Evolutionary conservation across 1,140 invertebrate species (phyloP).

Genomic region (Aleiodes sp.): DNA sequence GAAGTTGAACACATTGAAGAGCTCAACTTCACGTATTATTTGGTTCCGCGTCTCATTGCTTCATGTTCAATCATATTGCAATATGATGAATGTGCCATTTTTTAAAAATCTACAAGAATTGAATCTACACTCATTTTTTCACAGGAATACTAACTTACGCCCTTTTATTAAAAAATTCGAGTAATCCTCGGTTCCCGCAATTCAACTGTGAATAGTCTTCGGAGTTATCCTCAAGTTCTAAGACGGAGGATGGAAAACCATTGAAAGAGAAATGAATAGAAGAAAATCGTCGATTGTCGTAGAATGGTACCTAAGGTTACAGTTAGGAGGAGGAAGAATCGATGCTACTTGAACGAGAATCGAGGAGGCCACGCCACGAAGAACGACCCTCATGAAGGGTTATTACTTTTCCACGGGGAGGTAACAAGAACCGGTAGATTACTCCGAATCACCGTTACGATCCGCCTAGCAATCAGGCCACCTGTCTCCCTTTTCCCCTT

Average conservation of each 20-base stretch:
- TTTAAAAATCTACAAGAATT: no score
- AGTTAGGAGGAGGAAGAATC: conserved; percentile 25
- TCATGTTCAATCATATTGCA: no score
- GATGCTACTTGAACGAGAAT: conserved; percentile 33
- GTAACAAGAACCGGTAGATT: conserved; percentile 61
- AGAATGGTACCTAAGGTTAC: background rate
- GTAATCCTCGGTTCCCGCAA: background rate
- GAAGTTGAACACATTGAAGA: no score
- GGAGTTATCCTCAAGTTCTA: background rate
- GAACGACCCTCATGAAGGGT: conserved; percentile 43
- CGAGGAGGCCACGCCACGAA: conserved; percentile 29
- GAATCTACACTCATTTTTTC: no score
- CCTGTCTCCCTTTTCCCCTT: conserved; percentile 30
- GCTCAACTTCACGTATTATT: no score
- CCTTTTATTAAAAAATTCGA: no score
- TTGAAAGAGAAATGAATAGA: conserved; percentile 18
- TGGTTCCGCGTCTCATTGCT: no score
- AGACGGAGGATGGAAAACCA: background rate
- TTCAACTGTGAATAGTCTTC: background rate
- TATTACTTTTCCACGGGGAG: conserved; percentile 56
- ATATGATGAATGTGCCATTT: no score
- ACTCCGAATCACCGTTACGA: conserved; percentile 58
- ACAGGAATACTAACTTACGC: no score
- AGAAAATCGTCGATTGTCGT: conserved; percentile 1
- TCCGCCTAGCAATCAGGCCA: conserved; percentile 56